Percentiles rank a stretch among this genome's conserved stretches.
Conservation (phyloP, 2,113 vertebrate species). For the Diadophis punctatus region DNA sequence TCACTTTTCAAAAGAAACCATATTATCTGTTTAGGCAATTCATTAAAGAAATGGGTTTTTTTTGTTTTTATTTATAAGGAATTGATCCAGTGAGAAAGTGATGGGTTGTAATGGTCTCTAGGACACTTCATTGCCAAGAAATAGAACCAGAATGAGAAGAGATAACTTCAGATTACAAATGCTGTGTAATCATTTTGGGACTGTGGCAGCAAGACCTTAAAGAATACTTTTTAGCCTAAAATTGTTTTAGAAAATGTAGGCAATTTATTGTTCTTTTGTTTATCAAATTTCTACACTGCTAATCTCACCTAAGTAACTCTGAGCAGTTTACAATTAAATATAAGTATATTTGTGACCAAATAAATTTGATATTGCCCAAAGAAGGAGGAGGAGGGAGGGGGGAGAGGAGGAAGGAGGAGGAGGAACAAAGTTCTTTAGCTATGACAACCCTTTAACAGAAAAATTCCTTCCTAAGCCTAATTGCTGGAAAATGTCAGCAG, state of each 20-base stretch:
- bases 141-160: neutral
- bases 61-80: neutral
- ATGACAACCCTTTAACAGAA: too few species aligned
- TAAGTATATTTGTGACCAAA: neutral
- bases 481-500: neutral
- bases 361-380: neutral
- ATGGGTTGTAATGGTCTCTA: neutral
- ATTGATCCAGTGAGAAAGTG: neutral
- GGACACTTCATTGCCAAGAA: neutral
- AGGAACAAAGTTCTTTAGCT: neutral
- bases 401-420: too few species aligned
- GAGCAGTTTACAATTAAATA: neutral
- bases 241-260: neutral
- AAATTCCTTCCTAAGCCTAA: neutral
- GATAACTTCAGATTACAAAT: neutral
- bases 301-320: neutral
- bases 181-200: neutral
- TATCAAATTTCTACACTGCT: neutral
- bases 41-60: neutral
- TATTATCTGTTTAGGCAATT: neutral
- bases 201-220: neutral
- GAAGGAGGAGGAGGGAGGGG: neutral
- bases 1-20: neutral
- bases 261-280: neutral
- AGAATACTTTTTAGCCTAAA: neutral